phyloP scores from a whole-genome alignment of 2,113 vertebrate genomes.

The Hypanus sabinus region DNA sequence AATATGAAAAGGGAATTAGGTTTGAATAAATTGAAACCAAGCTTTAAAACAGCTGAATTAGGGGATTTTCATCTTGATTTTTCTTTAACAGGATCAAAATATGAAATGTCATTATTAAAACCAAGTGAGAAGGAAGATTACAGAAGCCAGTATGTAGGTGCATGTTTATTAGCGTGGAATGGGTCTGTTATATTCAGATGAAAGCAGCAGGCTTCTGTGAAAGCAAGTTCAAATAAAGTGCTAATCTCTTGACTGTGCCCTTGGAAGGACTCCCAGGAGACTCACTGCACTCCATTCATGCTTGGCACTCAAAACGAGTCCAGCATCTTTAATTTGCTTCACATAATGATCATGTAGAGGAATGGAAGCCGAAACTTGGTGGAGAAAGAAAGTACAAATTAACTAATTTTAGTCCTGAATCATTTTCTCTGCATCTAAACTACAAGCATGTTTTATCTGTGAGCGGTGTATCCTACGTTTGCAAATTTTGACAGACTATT shows the following conservation, averaged over 20 bases:
- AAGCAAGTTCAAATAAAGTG: constrained; percentile 46
- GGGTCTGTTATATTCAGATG: constrained; percentile 44
- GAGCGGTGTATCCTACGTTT: not conserved
- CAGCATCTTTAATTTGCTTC: constrained; percentile 37
- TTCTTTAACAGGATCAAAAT: constrained; percentile 43
- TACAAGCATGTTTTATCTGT: not conserved
- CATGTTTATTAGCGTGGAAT: constrained; percentile 48
- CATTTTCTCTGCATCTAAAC: not conserved
- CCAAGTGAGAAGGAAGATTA: constrained; percentile 44
- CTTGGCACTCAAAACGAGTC: constrained; percentile 48
- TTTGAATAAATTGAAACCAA: constrained; percentile 42
- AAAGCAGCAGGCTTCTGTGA: constrained; percentile 41
- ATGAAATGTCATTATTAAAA: constrained; percentile 45
- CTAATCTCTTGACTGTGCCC: constrained; percentile 44
- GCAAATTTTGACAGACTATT: not conserved
- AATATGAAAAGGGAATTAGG: constrained; percentile 41
- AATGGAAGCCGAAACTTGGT: not conserved
- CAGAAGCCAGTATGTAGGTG: constrained; percentile 37
- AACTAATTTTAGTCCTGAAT: not conserved
- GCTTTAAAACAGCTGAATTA: constrained; percentile 46
- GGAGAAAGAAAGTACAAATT: not conserved
- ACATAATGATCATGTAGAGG: not conserved
- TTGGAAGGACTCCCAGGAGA: constrained; percentile 44
- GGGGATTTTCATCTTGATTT: constrained; percentile 47
- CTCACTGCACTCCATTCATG: constrained; percentile 38